Evolutionary conservation across 2,113 vertebrate genomes (phyloP), one percentile per base, ranked within the genome.

Genomic region (Labeo catla): DNA sequence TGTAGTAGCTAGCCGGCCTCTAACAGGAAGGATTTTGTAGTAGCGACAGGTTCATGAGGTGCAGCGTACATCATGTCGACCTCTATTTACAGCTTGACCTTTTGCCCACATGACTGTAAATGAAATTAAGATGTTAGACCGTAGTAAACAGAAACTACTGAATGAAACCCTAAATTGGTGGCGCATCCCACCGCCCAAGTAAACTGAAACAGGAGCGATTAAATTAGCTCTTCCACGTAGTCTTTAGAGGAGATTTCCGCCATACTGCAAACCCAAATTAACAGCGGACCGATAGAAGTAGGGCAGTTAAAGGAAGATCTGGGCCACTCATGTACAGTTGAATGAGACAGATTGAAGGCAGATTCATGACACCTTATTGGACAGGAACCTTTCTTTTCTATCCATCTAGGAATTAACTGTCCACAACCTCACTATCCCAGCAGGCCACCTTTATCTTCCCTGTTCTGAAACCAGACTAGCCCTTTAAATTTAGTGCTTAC

Each of bases 271-370:
- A 84, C 57, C 65, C 43, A 80, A 87, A 90, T 89, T 79, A 90
- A 86, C 66, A 79, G 84, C 52, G 16, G 72, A 78, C 66, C 73
- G 70, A 45, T 45, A 59, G 87, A 92, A 90, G 86, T 85, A 92
- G 91, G 90, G 36, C 91, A 92, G 77, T 50, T 88, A 86, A 88
- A 91, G 89, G 59, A 84, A 81, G 88, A 93, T 93, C 87, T 90
- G 87, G 88, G 89, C 82, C 83, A 87, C 80, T 45, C 81, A 11
- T 34, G 68, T 70, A 77, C 85, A 88, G 57, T 84, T 76, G 83
- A 91, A 79, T 45, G 87, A 82, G 50, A 76, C 9, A 0, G 43
- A 77, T 78, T 73, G 63, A 52, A 79, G 11, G 6, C 15, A 52
- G 39, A 73, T 61, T 73, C 47, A 28, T 79, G 77, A 80, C 11